phyloP scores from a whole-genome alignment of 2,888 invertebrate genomes.

The Brachylomia viminalis region DNA sequence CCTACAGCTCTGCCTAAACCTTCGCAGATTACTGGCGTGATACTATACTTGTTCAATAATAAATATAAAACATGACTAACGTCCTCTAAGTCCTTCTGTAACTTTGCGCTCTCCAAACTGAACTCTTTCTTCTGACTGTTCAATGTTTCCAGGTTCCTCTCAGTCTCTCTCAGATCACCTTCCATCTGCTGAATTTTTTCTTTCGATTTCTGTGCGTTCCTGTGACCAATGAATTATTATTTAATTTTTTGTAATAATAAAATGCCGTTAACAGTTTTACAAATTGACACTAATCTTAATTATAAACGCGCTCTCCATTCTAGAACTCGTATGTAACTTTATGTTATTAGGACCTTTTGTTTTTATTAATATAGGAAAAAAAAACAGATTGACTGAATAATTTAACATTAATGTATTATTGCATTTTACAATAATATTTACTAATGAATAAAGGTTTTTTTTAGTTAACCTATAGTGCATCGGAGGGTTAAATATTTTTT shows the following conservation, averaged over 20 bases:
- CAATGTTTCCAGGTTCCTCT: constrained; percentile 91
- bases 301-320: too few species aligned
- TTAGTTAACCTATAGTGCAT: too few species aligned
- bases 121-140: constrained; percentile 91
- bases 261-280: background rate
- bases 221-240: constrained; percentile 64
- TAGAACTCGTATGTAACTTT: too few species aligned
- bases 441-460: too few species aligned
- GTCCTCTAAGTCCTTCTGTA: constrained; percentile 90
- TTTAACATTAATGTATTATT: too few species aligned
- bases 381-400: too few species aligned
- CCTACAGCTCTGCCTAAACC: background rate
- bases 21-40: background rate
- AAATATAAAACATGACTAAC: constrained; percentile 67
- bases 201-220: constrained; percentile 94
- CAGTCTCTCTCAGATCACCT: constrained; percentile 92
- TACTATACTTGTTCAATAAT: background rate
- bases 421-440: too few species aligned
- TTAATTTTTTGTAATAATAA: background rate
- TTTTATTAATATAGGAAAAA: too few species aligned
- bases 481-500: too few species aligned
- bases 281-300: too few species aligned
- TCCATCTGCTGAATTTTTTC: constrained; percentile 94
- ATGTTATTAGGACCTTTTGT: too few species aligned
- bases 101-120: constrained; percentile 88